Evolutionary conservation across 2,888 invertebrate species (phyloP).

Genomic region (Xylocampa areola): DNA sequence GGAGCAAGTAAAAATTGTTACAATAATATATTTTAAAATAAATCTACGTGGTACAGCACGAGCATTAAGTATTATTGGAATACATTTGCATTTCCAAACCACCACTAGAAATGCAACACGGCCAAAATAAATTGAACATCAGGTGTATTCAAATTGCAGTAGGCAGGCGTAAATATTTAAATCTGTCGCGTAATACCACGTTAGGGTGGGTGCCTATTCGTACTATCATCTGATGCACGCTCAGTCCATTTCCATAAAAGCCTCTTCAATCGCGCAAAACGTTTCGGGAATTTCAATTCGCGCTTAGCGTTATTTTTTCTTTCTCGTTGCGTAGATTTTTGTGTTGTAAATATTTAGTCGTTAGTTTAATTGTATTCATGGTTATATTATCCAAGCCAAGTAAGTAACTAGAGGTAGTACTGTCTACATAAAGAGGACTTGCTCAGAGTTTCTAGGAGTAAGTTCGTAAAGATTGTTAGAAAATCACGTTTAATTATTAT

Average conservation of each 20-base stretch:
- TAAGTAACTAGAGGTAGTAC: too few relatives aligned
- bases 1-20: not conserved
- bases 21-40: slow-evolving; percentile 31
- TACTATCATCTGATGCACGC: slow-evolving; percentile 83
- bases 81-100: slow-evolving; percentile 62
- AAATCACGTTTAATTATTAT: too few relatives aligned
- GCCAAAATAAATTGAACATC: slow-evolving; percentile 76
- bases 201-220: slow-evolving; percentile 64
- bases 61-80: slow-evolving; percentile 50
- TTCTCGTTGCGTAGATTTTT: slow-evolving; percentile 64
- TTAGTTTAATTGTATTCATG: slow-evolving; percentile 46
- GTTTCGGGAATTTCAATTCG: slow-evolving; percentile 88
- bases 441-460: too few relatives aligned
- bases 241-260: slow-evolving; percentile 89
- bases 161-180: slow-evolving; percentile 84
- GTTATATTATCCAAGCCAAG: too few relatives aligned
- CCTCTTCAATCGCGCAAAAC: slow-evolving; percentile 89
- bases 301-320: slow-evolving; percentile 79
- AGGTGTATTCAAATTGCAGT: slow-evolving; percentile 83
- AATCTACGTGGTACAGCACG: slow-evolving; percentile 23
- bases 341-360: slow-evolving; percentile 59
- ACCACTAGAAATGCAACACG: slow-evolving; percentile 54
- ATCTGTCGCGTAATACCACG: slow-evolving; percentile 74
- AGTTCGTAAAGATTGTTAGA: too few relatives aligned
- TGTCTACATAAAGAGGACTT: too few relatives aligned